Base-by-base conservation (phyloP, 1,140 invertebrate genomes). In the Copidosoma floridanum region DNA sequence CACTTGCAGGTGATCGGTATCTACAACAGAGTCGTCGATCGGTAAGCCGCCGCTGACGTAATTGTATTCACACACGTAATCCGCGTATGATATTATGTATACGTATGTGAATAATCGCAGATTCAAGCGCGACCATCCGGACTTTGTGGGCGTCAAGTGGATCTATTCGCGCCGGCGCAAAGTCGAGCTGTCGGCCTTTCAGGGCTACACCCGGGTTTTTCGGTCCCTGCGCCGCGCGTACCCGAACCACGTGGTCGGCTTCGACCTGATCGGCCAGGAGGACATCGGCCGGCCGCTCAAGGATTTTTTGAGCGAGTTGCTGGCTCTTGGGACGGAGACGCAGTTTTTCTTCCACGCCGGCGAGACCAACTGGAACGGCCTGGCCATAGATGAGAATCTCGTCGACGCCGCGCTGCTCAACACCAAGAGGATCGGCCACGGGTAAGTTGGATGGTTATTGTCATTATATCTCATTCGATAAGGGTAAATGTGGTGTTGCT, bases 341-440 rank as follows among this genome's bases (percentile, higher is more conserved):
- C 80, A 85, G 12, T 90, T 86, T 64, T 91, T 89, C 66, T 93
- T 92, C 67, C 91, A 93, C 71, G 88, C 90, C 1, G 91, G 90
- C 2, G 91, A 93, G 78, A 93, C 92, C 0, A 85, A 91, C 78
- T 88, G 88, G 87, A 85, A 79, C 57, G 88, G 88, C 11, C 72
- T 78, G 0, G 53, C 71, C 0, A 84, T 84, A 0, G 87, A 89
- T 73, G 82, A 87, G 55, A 94, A 94, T 74, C 66, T 94, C 6
- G 75, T 90, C n/a, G 91, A 93, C 73, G 91, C 90, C 7, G 76
- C 93, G 37, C 71, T 91, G 21, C 74, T 94, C 20, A 89, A 89
- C 47, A 82, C 89, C 0, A 86, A 85, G 29, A 68, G 68, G 57
- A 78, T 79, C 23, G 77, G 77, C 2, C 77, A 79, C n/a, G 77